A percentile compares a stretch with the other conserved stretches of the same genome.
Evolutionary conservation across 1,140 invertebrate genomes (phyloP).

Genomic region (Chlorops oryzae): DNA sequence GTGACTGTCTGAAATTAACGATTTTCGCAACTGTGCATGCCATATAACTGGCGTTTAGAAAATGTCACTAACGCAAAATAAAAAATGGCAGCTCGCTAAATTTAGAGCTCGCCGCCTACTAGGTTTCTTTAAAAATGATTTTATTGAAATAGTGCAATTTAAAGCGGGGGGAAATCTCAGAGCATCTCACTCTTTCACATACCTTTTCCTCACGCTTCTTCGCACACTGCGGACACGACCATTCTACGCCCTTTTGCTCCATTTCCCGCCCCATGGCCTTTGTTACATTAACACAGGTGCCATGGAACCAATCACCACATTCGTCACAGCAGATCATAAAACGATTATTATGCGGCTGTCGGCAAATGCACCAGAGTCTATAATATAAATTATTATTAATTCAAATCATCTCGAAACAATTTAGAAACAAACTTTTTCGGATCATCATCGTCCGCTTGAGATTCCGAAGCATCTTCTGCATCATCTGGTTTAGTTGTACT

Average conservation of each 20-base stretch:
- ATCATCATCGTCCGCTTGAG: constrained; percentile 82
- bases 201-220: constrained; percentile 51
- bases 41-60: no score
- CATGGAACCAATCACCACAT: constrained; percentile 97
- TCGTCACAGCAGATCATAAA: constrained; percentile 98
- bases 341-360: constrained; percentile 88
- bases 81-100: no score
- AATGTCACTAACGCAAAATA: no score
- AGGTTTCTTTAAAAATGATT: no score
- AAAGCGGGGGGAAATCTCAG: no score
- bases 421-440: constrained; percentile 56
- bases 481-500: constrained; percentile 35
- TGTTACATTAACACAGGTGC: constrained; percentile 89
- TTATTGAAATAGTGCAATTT: no score
- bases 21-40: no score
- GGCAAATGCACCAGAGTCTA: constrained; percentile 92
- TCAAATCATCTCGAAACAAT: neutral
- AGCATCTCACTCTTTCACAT: no score
- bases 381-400: constrained; percentile 4
- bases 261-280: constrained; percentile 84
- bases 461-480: constrained; percentile 58
- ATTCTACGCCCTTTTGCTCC: constrained; percentile 83
- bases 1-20: no score
- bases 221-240: constrained; percentile 81
- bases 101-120: no score